A percentile compares a stretch with the other conserved stretches of the same genome.
phyloP scores from a whole-genome alignment of 2,888 invertebrate species.

The Noctua comes region DNA sequence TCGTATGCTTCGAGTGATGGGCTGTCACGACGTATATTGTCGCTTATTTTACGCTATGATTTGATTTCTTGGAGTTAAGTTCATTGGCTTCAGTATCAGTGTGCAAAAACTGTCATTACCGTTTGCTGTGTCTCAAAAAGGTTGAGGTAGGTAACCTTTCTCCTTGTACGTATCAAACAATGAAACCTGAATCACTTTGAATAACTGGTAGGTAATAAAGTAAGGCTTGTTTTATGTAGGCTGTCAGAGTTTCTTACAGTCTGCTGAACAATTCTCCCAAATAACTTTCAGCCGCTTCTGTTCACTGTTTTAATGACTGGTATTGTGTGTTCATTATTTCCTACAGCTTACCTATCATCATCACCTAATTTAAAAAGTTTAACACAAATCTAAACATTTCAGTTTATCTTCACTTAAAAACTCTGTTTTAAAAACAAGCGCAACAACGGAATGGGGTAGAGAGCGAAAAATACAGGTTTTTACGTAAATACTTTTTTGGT shows the following conservation, averaged over 20 bases:
- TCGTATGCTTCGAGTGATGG: constrained; percentile 79
- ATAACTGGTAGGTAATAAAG: too few species aligned
- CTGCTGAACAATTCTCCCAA: not conserved
- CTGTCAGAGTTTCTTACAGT: not conserved
- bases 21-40: constrained; percentile 78
- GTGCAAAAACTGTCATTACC: constrained; percentile 61
- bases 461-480: constrained; percentile 77
- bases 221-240: not conserved
- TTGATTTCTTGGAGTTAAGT: constrained; percentile 72
- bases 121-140: constrained; percentile 14
- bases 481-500: constrained; percentile 71
- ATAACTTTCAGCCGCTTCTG: not conserved
- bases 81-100: constrained; percentile 73
- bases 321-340: constrained; percentile 1
- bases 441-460: constrained; percentile 43
- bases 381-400: constrained; percentile 23
- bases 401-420: constrained; percentile 8
- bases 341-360: not conserved
- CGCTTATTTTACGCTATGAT: constrained; percentile 72
- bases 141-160: constrained; percentile 31
- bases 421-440: constrained; percentile 27
- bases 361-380: not conserved
- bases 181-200: not conserved
- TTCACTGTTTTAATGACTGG: not conserved
- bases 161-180: not conserved